Evolutionary conservation across 2,113 vertebrate genomes (phyloP), one percentile per base, ranked within the genome.

Genomic region (Glaucomys volans): DNA sequence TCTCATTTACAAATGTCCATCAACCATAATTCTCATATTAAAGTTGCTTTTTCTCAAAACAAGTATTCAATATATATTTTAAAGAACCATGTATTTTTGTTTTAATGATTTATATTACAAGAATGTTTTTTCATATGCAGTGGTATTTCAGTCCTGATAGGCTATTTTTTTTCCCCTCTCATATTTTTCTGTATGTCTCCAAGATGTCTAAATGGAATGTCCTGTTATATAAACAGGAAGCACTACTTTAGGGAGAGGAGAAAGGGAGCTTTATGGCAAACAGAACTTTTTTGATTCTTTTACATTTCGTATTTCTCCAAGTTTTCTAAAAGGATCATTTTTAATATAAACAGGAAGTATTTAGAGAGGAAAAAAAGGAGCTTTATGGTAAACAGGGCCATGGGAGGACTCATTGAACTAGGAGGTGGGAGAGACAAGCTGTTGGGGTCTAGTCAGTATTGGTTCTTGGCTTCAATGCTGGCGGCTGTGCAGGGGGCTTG

Each of bases 21-120:
- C 42, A 57, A 69, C 18, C n/a, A 59, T 18, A 44, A 52, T 66
- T 76, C 37, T 87, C 57, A 75, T 28, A 74, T 69, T 52, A 80
- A 74, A 91, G 72, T 24, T 74, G 24, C 47, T 94, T 93, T 93
- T 69, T 66, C 90, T 96, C 50, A 87, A 77, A 82, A 90, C 64
- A 0, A 57, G 18, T 40, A 16, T 83, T 64, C 22, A 90, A 57
- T 52, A 40, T 20, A 71, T 47, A 64, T 79, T 86, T 87, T 28
- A 24, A 93, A 80, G 24, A 28, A 8, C 59, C 44, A 80, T 16
- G 2, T 17, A 28, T 87, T 37, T 74, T 52, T 83, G 40, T 40
- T 64, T 35, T 71, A 75, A 14, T 76, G 71, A 92, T 44, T 47
- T 44, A 71, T 5, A 10, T 24, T 75, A 30, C 37, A 76, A 79